Conservation (phyloP, 2,113 vertebrate genomes). For the Rhabdomys dilectus region DNA sequence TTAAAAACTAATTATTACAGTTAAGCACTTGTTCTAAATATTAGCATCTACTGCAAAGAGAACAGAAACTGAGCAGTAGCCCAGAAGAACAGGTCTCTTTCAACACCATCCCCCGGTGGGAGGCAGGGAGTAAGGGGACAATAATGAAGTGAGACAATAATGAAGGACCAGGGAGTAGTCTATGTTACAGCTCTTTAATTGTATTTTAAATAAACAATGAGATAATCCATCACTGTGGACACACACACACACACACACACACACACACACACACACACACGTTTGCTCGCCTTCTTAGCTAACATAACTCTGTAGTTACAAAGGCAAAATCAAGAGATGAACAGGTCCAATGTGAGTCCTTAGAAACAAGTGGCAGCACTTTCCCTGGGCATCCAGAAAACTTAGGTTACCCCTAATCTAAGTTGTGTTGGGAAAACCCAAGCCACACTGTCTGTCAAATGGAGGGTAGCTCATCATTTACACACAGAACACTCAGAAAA, state of each 20-base stretch:
- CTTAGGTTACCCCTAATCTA: not conserved
- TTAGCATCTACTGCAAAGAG: slow-evolving; percentile 51
- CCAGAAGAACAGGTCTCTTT: not conserved
- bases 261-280: not conserved
- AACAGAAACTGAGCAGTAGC: not conserved
- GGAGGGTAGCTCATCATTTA: not conserved
- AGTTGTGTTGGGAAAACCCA: not conserved
- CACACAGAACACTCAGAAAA: not conserved
- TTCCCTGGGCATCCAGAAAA: not conserved
- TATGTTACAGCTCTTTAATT: not conserved
- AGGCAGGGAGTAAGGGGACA: not conserved
- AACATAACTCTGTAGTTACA: not conserved
- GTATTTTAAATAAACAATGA: not conserved
- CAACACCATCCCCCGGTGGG: not conserved
- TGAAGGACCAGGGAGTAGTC: not conserved
- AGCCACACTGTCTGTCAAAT: not conserved
- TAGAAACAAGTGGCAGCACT: not conserved
- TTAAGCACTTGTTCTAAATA: not conserved
- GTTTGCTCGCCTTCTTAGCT: not conserved
- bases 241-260: not conserved
- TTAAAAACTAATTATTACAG: slow-evolving; percentile 3
- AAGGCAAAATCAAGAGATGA: not conserved
- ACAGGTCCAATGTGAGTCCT: not conserved
- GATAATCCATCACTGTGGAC: not conserved
- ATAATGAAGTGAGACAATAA: no score